Conservation (phyloP, 2,888 invertebrate genomes). For the Hirtodrosophila trivittata region DNA sequence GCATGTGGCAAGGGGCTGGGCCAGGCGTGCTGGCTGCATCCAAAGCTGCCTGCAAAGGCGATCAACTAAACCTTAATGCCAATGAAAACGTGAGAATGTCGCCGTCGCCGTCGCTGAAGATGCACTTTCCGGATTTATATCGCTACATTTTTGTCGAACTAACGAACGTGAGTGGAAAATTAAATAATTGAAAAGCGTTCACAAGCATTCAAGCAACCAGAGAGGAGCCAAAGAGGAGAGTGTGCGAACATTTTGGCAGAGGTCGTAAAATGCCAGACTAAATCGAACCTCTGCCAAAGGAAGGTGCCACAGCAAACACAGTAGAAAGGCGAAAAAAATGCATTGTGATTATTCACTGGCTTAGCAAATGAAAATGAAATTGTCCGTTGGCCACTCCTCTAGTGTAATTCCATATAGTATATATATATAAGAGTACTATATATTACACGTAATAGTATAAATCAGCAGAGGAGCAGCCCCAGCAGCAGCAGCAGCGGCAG, state of each 20-base stretch:
- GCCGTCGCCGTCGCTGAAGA: slow-evolving; percentile 63
- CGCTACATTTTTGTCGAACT: slow-evolving; percentile 56
- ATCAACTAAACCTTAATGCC: slow-evolving; percentile 73
- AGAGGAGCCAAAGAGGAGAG: slow-evolving; percentile 33
- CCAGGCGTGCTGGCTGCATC: slow-evolving; percentile 6
- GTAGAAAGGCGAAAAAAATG: slow-evolving; percentile 45
- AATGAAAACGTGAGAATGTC: slow-evolving; percentile 79
- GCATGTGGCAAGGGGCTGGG: background rate
- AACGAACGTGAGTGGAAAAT: slow-evolving; percentile 78
- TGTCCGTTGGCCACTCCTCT: slow-evolving; percentile 60
- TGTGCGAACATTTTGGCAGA: slow-evolving; percentile 61
- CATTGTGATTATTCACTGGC: slow-evolving; percentile 76
- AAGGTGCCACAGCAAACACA: slow-evolving; percentile 30
- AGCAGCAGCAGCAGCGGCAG: slow-evolving; percentile 21
- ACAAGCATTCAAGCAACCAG: background rate
- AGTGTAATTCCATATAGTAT: background rate
- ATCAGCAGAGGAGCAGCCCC: slow-evolving; percentile 38
- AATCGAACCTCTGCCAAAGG: slow-evolving; percentile 14
- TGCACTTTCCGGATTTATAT: slow-evolving; percentile 72
- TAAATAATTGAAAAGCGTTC: slow-evolving; percentile 76
- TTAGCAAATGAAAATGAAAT: slow-evolving; percentile 75
- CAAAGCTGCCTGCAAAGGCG: slow-evolving; percentile 38
- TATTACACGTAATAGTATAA: slow-evolving; percentile 38
- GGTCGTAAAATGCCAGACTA: slow-evolving; percentile 60
- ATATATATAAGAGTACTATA: slow-evolving; percentile 8